Base-by-base conservation (phyloP, 2,113 vertebrate species). In the Sarotherodon lohbergeri region DNA sequence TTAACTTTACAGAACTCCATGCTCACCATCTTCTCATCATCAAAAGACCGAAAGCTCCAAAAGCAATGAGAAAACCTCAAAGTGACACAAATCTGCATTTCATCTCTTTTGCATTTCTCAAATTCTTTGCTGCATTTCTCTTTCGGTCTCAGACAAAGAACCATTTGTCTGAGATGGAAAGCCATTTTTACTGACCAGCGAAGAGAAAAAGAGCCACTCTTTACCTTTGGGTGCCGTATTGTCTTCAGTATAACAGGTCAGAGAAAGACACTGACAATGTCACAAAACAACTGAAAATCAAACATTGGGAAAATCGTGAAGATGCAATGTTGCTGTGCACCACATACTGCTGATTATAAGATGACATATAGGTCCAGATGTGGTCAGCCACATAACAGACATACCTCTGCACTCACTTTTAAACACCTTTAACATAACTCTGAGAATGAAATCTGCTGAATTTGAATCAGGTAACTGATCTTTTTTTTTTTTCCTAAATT, bases 71-170 rank as follows among this genome's bases (percentile, higher is more conserved):
- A 19, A 34, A 55, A 84, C 68, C 10, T 34, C 6, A 85, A 68
- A 29, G 78, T 9, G 54, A 83, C 68, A 57, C 59, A 81, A 46
- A 41, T 54, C 16, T 9, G 11, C 9, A 54, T 39, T 81, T 78
- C 56, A 17, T 48, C 80, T 50, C 85, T 57, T 10, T 41, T 13
- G 34, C 81, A 43, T 86, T 80, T 82, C 66, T 92, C 83, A 55
- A 52, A 39, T 57, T 52, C 46, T 50, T 52, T 12, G 39, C n/a
- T 34, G 29, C 3, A 57, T 66, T 61, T 17, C 55, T 88, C 41
- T 6, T 76, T 29, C 81, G 9, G 76, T 2, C 13, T 1, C 61
- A 50, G 13, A 71, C 22, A 56, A 66, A 83, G 59, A 81, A 57
- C 43, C 43, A 39, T 66, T 66, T 66, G 61, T 66, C 61, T 66